These are phyloP conservation scores for Botia almorhae DNA, from an alignment of 2,797 vertebrate genomes.

Conservation along the genomic window DNA sequence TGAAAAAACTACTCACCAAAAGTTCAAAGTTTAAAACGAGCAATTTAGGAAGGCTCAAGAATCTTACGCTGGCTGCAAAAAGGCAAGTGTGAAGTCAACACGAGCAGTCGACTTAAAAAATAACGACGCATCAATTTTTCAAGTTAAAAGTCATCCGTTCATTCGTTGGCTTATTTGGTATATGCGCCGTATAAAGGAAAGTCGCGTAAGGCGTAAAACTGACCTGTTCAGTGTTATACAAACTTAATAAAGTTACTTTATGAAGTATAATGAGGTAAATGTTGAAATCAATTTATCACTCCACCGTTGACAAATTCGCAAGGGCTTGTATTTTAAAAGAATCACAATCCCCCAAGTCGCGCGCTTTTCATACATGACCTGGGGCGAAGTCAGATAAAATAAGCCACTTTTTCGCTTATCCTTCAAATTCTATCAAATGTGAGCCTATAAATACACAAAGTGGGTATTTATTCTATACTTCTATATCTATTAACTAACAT, in stretches of 20 bases:
- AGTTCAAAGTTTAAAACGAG: slow-evolving; percentile 79
- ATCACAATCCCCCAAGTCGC: not conserved
- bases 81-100: slow-evolving; percentile 9
- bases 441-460: too few species aligned
- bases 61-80: slow-evolving; percentile 20
- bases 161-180: not conserved
- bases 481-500: not conserved
- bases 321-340: slow-evolving; percentile 22
- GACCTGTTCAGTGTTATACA: not conserved
- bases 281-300: not conserved
- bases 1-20: slow-evolving; percentile 77
- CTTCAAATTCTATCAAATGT: too few species aligned
- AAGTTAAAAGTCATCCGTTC: slow-evolving; percentile 2
- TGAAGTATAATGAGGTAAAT: too few species aligned
- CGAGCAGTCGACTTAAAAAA: not conserved
- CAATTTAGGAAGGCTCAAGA: slow-evolving; percentile 59
- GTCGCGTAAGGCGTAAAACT: too few species aligned
- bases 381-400: not conserved
- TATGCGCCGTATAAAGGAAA: not conserved
- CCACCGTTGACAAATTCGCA: not conserved
- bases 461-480: not conserved
- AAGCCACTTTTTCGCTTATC: not conserved
- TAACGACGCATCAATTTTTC: not conserved
- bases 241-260: too few species aligned
- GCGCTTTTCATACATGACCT: too few species aligned